Evolutionary conservation across 2,113 vertebrate species (phyloP).

Genomic region (Kobus ellipsiprymnus): DNA sequence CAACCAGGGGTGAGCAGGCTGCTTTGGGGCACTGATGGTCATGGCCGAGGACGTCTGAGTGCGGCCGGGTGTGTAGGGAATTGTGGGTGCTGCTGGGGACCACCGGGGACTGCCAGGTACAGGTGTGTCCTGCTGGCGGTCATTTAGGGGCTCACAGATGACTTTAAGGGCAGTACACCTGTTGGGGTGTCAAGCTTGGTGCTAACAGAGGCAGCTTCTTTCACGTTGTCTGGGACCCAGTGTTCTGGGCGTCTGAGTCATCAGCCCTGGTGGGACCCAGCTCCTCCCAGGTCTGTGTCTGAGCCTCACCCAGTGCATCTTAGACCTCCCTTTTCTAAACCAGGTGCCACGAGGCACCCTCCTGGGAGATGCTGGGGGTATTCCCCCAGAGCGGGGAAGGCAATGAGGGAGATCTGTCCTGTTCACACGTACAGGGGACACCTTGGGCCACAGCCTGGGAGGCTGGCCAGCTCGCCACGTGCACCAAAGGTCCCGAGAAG

Average conservation of each 20-base stretch:
- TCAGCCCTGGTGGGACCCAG: rapidly evolving
- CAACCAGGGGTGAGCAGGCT: rapidly evolving
- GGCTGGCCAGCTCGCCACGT: rapidly evolving
- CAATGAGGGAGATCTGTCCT: too few species aligned
- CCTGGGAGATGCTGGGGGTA: too few species aligned
- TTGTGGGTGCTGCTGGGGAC: too few species aligned
- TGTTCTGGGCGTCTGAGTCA: rapidly evolving
- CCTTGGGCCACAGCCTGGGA: not conserved
- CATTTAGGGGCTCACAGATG: not conserved
- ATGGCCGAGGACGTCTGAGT: not conserved
- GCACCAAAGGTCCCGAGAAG: not conserved
- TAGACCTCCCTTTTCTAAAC: rapidly evolving
- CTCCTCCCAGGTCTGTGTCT: rapidly evolving
- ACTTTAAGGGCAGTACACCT: not conserved
- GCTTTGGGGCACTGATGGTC: not conserved
- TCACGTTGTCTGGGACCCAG: rapidly evolving
- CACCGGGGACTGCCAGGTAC: too few species aligned
- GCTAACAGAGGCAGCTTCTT: too few species aligned
- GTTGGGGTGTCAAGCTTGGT: rapidly evolving
- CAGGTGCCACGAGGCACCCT: rapidly evolving
- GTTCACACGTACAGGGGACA: rapidly evolving
- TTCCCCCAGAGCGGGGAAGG: rapidly evolving
- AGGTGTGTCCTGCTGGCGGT: not conserved
- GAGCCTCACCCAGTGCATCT: rapidly evolving
- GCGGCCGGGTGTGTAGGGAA: not conserved